Base-by-base conservation (phyloP, 2,888 invertebrate species). In the Trisateles emortualis region DNA sequence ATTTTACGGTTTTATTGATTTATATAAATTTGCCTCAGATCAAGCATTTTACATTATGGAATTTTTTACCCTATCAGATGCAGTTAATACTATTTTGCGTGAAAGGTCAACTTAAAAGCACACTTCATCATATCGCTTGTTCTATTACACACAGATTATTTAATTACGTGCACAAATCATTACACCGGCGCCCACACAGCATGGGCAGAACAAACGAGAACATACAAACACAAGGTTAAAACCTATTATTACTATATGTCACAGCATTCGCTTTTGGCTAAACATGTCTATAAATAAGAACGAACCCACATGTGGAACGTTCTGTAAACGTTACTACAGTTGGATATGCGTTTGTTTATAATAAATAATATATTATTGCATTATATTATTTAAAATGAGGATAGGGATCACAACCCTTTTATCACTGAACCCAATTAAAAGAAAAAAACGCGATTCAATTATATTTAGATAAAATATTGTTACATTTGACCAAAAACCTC, bases 1-100 rank as follows among this genome's bases (percentile, higher is more conserved):
- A 52, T 66, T 64, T 64, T 43, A 59, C 50, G 13, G 19, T 64
- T 63, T 74, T 64, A 77, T 74, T 76, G 72, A 72, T 72, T 78
- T 67, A 69, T 69, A 63, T 69, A 64, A 73, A 72, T 67, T 66
- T 73, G 75, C 65, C 73, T 75, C 74, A 72, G 70, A 77, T 76
- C 71, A 74, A 74, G 72, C 70, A 63, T 54, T 53, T 68, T 61
- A 72, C 40, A 62, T 53, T 55, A 56, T 57, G 51, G 51, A 54
- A 63, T 52, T 30, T 47, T 42, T 32, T 53, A 62, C 49, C 43
- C 39, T 53, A 59, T 51, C 48, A 49, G 55, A 54, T 60, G 51
- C 49, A 52, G 30, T 54, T 68, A 66, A 62, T 71, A 63, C 62
- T 59, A 57, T 62, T 52, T 54, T 43, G 49, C 46, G 44, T 35